Evolutionary conservation across 1,140 invertebrate species (phyloP).

Genomic region (Drosophila pruinosa): DNA sequence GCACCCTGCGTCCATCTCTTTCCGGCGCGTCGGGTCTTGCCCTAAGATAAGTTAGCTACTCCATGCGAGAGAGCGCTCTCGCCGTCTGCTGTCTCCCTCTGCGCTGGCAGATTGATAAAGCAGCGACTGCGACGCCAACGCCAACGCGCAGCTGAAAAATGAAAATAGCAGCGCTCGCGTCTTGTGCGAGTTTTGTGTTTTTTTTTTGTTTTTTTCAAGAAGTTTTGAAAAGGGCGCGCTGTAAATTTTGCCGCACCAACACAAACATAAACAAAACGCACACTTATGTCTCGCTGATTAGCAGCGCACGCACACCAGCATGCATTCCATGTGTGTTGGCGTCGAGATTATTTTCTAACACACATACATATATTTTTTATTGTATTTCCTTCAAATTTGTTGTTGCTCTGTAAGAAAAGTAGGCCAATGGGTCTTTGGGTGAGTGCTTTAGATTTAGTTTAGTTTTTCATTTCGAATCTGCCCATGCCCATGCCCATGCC

Average conservation of each 20-base stretch:
- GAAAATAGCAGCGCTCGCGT: constrained; percentile 70
- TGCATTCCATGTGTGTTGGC: constrained; percentile 60
- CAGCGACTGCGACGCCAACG: constrained; percentile 63
- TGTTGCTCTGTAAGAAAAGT: constrained; percentile 70
- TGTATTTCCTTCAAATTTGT: constrained; percentile 52
- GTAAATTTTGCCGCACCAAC: constrained; percentile 43
- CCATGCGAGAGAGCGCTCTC: constrained; percentile 2
- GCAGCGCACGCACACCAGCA: constrained; percentile 32
- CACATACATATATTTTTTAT: constrained; percentile 62
- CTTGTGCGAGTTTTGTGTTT: constrained; percentile 19
- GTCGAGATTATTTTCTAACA: constrained; percentile 78
- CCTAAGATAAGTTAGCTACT: constrained; percentile 70
- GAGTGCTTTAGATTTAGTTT: constrained; percentile 77
- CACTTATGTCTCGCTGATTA: constrained; percentile 25
- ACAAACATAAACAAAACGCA: constrained; percentile 20
- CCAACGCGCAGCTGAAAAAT: constrained; percentile 75
- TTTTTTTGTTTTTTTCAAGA: constrained; percentile 50
- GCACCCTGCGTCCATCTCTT: constrained; percentile 49
- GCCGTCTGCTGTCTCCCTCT: background rate
- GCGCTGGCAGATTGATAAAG: constrained; percentile 62
- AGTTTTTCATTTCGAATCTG: constrained; percentile 37
- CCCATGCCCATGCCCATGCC: constrained; percentile 19
- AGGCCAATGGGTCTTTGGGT: constrained; percentile 79
- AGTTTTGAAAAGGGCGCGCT: constrained; percentile 52
- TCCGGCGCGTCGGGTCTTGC: constrained; percentile 72